Percentiles rank a stretch among this genome's conserved stretches.
Evolutionary conservation across 2,888 invertebrate genomes (phyloP).

Genomic region (Icerya purchasi): DNA sequence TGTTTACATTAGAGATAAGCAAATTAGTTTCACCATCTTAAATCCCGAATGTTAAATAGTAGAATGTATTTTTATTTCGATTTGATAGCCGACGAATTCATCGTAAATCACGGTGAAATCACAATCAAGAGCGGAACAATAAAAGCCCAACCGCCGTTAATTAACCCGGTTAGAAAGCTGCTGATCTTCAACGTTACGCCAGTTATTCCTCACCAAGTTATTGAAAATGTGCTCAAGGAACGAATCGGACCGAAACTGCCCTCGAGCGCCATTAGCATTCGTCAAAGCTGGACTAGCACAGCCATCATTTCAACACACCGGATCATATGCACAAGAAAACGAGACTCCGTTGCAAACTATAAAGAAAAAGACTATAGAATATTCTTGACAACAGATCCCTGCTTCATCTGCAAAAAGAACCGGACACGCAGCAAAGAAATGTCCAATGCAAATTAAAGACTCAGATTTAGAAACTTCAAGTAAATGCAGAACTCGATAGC

Average conservation of each 20-base stretch:
- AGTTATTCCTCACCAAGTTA: background rate
- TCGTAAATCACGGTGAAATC: background rate
- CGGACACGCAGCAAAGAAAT: background rate
- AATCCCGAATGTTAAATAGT: background rate
- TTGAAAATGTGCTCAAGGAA: background rate
- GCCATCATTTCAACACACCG: conserved; percentile 14
- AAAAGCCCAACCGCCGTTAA: background rate
- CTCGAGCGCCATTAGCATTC: conserved; percentile 3
- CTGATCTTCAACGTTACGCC: background rate
- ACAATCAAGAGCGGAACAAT: background rate
- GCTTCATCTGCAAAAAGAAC: background rate
- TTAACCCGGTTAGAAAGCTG: background rate
- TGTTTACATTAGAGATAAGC: background rate
- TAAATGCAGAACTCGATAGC: background rate
- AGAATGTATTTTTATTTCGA: background rate
- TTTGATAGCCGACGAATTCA: background rate
- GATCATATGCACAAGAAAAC: background rate
- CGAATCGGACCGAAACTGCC: background rate
- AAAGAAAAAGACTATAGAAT: background rate
- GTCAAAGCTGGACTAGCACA: background rate
- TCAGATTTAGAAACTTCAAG: background rate
- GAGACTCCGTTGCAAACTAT: background rate
- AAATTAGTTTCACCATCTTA: background rate
- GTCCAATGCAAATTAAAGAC: background rate
- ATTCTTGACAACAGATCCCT: background rate